phyloP scores from a whole-genome alignment of 1,140 invertebrate species.

The Macrocentrus cingulum region DNA sequence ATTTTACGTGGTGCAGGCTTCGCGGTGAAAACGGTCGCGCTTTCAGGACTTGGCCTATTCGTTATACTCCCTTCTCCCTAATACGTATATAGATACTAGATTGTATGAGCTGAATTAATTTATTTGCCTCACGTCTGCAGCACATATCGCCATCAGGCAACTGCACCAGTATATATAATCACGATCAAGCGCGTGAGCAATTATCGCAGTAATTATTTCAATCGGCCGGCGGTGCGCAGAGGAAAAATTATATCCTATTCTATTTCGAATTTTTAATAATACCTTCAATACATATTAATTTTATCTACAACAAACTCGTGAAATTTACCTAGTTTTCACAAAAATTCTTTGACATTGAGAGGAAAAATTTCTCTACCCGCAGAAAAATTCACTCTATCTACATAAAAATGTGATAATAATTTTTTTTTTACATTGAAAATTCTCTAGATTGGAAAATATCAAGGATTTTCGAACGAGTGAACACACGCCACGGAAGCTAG shows the following conservation, averaged over 20 bases:
- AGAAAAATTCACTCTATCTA: too few species aligned
- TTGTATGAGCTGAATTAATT: constrained; percentile 1
- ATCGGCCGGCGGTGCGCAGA: neutral
- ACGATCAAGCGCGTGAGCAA: constrained; percentile 10
- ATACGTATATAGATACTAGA: neutral
- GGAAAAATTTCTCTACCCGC: neutral
- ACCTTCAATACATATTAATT: too few species aligned
- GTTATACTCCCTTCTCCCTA: neutral
- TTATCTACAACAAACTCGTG: neutral
- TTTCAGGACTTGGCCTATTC: constrained; percentile 22
- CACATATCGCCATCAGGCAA: neutral
- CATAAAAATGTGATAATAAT: too few species aligned
- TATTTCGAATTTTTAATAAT: constrained; percentile 1
- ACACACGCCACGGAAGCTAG: constrained; percentile 20
- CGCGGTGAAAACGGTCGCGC: constrained; percentile 24
- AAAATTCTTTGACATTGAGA: neutral
- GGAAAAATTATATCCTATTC: neutral
- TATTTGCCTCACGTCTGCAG: neutral
- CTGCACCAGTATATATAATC: neutral
- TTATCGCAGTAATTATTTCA: constrained; percentile 14
- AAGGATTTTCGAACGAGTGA: constrained; percentile 27
- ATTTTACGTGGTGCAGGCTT: constrained; percentile 20
- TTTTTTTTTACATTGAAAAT: neutral
- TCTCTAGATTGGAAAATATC: neutral
- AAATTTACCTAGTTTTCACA: constrained; percentile 15